Evolutionary conservation across 2,888 invertebrate species (phyloP).

Genomic region (Phrixothrix hirtus): DNA sequence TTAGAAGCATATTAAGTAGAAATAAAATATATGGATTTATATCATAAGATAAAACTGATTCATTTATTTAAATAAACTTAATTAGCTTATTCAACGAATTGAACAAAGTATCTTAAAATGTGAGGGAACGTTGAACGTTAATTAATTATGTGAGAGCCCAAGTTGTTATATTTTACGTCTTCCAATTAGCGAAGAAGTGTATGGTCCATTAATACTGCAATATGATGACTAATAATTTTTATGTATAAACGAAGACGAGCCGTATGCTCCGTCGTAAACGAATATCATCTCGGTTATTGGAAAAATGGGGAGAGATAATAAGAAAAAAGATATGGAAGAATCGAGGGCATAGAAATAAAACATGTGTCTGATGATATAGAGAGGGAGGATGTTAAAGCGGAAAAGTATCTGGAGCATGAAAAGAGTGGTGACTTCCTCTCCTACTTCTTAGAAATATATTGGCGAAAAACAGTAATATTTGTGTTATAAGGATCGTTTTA

Average conservation of each 20-base stretch:
- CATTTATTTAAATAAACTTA: too few relatives aligned
- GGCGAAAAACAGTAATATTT: conserved; percentile 29
- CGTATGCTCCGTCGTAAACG: conserved; percentile 37
- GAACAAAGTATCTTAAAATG: too few relatives aligned
- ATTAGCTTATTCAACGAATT: too few relatives aligned
- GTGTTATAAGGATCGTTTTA: conserved; percentile 22
- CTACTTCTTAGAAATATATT: conserved; percentile 27
- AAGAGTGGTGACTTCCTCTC: conserved; percentile 40
- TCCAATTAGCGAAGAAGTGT: conserved; percentile 24
- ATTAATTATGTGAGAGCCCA: conserved; percentile 14
- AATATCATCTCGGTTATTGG: conserved; percentile 38
- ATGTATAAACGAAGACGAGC: conserved; percentile 29
- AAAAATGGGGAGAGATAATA: conserved; percentile 42
- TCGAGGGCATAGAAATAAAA: conserved; percentile 45
- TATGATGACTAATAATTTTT: conserved; percentile 31
- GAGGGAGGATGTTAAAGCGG: conserved; percentile 40
- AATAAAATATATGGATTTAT: too few relatives aligned
- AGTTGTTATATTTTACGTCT: conserved; percentile 20
- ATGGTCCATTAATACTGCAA: conserved; percentile 26
- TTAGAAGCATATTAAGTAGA: too few relatives aligned
- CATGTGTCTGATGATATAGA: conserved; percentile 49
- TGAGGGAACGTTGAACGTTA: too few relatives aligned
- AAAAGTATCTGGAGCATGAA: conserved; percentile 41
- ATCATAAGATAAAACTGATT: too few relatives aligned
- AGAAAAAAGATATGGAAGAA: conserved; percentile 40